phyloP scores from a whole-genome alignment of 2,113 vertebrate species.

The Psophia crepitans region DNA sequence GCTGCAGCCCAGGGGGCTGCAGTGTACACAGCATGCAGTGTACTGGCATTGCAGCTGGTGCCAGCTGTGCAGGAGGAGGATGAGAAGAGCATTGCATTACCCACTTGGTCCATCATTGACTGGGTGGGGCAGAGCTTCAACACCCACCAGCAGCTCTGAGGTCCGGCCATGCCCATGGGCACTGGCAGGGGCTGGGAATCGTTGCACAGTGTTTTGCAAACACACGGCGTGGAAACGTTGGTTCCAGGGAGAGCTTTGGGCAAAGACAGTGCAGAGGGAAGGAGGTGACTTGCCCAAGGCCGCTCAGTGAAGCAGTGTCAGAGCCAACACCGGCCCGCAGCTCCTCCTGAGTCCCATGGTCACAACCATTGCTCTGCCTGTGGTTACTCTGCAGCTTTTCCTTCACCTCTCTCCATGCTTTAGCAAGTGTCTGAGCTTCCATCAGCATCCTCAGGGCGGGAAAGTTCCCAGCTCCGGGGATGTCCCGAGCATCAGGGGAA shows the following conservation, averaged over 20 bases:
- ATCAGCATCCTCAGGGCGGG: background rate
- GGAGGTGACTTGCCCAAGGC: background rate
- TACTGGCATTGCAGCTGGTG: background rate
- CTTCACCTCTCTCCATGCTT: background rate
- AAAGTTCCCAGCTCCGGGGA: background rate
- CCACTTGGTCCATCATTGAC: background rate
- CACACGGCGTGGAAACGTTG: background rate
- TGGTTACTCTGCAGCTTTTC: background rate
- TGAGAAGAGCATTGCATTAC: background rate
- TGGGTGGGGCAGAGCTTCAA: accelerated
- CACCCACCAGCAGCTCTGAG: background rate
- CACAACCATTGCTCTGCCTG: background rate
- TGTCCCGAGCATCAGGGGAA: background rate
- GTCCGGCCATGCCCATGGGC: background rate
- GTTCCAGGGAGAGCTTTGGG: background rate
- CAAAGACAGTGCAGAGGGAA: background rate
- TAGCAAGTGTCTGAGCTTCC: background rate
- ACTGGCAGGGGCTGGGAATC: background rate
- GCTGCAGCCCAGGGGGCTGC: background rate
- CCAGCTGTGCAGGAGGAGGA: background rate
- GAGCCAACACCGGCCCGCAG: accelerated
- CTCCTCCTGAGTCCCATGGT: background rate
- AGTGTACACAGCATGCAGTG: background rate
- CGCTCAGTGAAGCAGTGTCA: background rate
- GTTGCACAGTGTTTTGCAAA: background rate